Evolutionary conservation across 1,140 invertebrate genomes (phyloP), one percentile per base, ranked within the genome.

Genomic region (Drosophila triauraria): DNA sequence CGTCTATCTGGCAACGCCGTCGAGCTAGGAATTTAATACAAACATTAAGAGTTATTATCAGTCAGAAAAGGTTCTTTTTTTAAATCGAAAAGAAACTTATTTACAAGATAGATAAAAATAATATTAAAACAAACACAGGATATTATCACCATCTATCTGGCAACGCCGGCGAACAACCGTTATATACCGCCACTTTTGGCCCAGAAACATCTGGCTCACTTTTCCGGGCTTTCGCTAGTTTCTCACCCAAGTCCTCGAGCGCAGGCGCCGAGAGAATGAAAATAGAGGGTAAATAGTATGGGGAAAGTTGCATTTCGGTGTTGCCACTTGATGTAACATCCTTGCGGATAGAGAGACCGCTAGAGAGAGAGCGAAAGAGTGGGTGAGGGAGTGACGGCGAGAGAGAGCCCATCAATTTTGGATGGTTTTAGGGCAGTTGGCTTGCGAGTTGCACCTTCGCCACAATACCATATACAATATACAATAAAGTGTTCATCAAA

Each of bases 401-500:
- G 74, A 75, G 42, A 78, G 74, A 75, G 71, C 58, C 72, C 61
- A 83, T 87, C 64, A 77, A 77, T 63, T 70, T 88, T 86, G 64
- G 65, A 80, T 61, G 83, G 46, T 78, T 87, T 82, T 87, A 68
- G 50, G 79, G 70, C 80, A 76, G 77, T 82, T 86, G 59, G 63
- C 64, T 59, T 23, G 71, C 50, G 72, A 74, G 71, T 75, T 74
- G 72, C 58, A 53, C 48, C 59, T 75, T 61, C 42, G 51, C 70
- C 60, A 61, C 50, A 80, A 71, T 79, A 56, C 53, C 40, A 38
- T 23, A 54, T 54, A 38, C 7, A 32, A 35, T 38, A 25, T 56
- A 87, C 86, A 88, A 90, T 91, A 80, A 85, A 91, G 86, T 90
- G 85, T 90, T 90, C 85, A 90, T 76, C 57, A 40, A 79, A 65